phyloP scores from a whole-genome alignment of 2,888 invertebrate genomes.

The Frankliniella fusca region DNA sequence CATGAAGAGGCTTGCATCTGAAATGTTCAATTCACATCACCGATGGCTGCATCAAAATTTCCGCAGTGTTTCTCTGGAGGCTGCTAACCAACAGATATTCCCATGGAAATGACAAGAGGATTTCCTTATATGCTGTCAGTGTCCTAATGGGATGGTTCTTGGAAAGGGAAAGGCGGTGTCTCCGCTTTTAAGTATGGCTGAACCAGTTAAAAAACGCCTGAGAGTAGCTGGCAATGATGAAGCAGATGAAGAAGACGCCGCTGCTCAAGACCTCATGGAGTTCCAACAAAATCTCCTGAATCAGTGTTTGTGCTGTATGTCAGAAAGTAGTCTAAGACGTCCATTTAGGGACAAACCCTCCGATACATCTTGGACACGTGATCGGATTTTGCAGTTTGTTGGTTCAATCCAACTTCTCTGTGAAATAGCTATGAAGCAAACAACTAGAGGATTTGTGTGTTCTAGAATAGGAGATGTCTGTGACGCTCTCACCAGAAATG shows the following conservation, averaged over 20 bases:
- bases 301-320: conserved; percentile 73
- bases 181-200: conserved; percentile 65
- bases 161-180: conserved; percentile 49
- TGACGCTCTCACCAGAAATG: conserved; percentile 72
- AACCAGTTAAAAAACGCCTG: conserved; percentile 80
- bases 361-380: conserved; percentile 54
- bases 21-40: neutral
- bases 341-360: conserved; percentile 61
- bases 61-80: neutral
- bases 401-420: conserved; percentile 79
- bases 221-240: conserved; percentile 59
- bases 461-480: conserved; percentile 74
- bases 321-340: conserved; percentile 64
- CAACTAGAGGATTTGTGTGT: conserved; percentile 75
- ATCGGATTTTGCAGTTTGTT: conserved; percentile 68
- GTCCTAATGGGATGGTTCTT: conserved; percentile 41
- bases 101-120: neutral
- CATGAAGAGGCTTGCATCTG: neutral
- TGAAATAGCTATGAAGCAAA: conserved; percentile 80
- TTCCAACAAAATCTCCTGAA: conserved; percentile 65
- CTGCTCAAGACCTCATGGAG: conserved; percentile 53
- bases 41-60: neutral
- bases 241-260: conserved; percentile 47
- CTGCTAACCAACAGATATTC: neutral
- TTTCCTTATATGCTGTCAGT: conserved; percentile 19